Evolutionary conservation across 1,140 invertebrate genomes (phyloP).

Genomic region (Cardiocondyla obscurior): DNA sequence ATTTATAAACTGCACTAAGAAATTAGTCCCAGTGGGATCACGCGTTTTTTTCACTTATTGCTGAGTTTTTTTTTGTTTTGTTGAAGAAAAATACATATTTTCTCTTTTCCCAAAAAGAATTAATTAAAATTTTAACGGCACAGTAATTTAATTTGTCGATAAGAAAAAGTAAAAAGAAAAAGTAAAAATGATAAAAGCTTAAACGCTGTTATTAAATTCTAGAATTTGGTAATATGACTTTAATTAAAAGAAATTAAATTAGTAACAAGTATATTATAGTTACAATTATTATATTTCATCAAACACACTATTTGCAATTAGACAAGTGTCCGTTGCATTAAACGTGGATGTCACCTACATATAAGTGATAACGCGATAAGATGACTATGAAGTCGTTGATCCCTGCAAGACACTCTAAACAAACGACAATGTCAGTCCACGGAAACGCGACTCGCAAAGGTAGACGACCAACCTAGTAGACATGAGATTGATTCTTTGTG

Average conservation of each 20-base stretch:
- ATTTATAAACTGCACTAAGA: constrained; percentile 41
- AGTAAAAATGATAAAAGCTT: not conserved
- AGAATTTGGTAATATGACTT: not conserved
- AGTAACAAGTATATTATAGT: not conserved
- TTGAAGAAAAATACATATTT: not conserved
- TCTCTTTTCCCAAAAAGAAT: not conserved
- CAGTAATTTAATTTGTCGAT: not conserved
- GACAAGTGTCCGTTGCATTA: constrained; percentile 36
- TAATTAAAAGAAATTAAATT: constrained; percentile 6
- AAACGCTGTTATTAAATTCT: not conserved
- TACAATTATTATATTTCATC: constrained; percentile 4
- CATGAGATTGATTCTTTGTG: constrained; percentile 65
- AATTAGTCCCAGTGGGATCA: constrained; percentile 46
- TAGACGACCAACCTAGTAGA: constrained; percentile 71
- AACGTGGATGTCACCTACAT: constrained; percentile 31
- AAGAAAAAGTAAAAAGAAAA: not conserved
- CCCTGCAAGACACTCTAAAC: constrained; percentile 36
- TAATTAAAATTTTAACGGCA: not conserved
- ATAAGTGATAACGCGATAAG: constrained; percentile 45
- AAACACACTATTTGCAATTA: not conserved
- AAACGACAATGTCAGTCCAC: constrained; percentile 44
- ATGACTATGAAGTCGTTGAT: constrained; percentile 6
- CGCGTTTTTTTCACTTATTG: too few species aligned
- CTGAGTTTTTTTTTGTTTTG: too few species aligned
- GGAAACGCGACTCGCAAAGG: constrained; percentile 66